phyloP scores from a whole-genome alignment of 2,888 invertebrate species.

The Nomada fabriciana region DNA sequence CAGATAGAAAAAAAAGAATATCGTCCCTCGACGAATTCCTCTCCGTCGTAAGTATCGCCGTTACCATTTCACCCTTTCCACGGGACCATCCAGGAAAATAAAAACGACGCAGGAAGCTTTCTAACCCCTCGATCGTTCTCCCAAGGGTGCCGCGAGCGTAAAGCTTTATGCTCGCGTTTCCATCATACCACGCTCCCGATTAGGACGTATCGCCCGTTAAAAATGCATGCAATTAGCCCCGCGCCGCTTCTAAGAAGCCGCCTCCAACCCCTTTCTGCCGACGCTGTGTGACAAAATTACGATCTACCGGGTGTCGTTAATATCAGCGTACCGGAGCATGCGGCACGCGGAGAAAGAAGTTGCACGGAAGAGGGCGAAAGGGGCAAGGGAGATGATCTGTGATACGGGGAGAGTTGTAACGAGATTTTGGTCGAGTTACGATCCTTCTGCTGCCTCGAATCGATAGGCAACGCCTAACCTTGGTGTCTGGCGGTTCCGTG shows the following conservation, averaged over 20 bases:
- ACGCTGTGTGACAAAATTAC: conserved; percentile 82
- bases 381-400: conserved; percentile 71
- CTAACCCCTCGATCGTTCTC: conserved; percentile 41
- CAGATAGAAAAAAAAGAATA: background rate
- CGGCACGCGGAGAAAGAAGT: conserved; percentile 33
- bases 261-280: conserved; percentile 70
- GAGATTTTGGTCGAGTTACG: conserved; percentile 74
- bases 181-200: conserved; percentile 79
- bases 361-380: conserved; percentile 14
- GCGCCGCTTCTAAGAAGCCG: conserved; percentile 24
- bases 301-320: conserved; percentile 82
- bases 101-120: conserved; percentile 22
- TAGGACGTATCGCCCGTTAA: conserved; percentile 81
- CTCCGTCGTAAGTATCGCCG: conserved; percentile 23
- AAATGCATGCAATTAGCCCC: conserved; percentile 83
- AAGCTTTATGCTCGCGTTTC: conserved; percentile 74
- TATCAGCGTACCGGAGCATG: conserved; percentile 72
- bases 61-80: conserved; percentile 50
- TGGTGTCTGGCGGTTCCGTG: conserved; percentile 71
- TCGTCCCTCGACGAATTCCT: background rate
- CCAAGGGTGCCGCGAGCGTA: conserved; percentile 67
- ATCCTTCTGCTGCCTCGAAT: conserved; percentile 61
- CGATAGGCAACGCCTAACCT: conserved; percentile 68
- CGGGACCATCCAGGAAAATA: conserved; percentile 4
- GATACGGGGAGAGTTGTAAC: conserved; percentile 68